These are phyloP conservation scores for Cataglyphis cursor DNA, from an alignment of 2,888 invertebrate species.

Conservation along the genomic window DNA sequence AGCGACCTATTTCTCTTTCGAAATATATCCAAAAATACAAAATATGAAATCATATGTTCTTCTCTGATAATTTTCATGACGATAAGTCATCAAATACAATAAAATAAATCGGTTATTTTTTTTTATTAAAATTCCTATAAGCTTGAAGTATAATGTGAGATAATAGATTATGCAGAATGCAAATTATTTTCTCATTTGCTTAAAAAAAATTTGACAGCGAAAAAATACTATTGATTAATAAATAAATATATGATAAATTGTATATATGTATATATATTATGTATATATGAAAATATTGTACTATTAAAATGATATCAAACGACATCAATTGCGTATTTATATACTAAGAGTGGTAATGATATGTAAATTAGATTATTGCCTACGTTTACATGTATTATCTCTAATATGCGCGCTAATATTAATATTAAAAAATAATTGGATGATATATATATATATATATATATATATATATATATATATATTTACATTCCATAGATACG, in stretches of 20 bases:
- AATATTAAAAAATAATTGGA: slow-evolving; percentile 61
- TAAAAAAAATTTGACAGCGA: not conserved
- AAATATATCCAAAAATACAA: slow-evolving; percentile 37
- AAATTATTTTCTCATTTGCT: not conserved
- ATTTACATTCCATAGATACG: slow-evolving; percentile 37
- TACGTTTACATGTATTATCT: slow-evolving; percentile 43
- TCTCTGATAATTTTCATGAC: slow-evolving; percentile 9
- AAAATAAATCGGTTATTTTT: not conserved
- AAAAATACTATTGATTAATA: slow-evolving; percentile 9
- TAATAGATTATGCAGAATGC: not conserved
- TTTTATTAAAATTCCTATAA: not conserved
- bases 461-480: slow-evolving; percentile 22
- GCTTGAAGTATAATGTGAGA: not conserved
- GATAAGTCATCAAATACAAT: not conserved
- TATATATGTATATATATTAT: not conserved
- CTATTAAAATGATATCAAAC: slow-evolving; percentile 33
- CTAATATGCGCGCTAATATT: not conserved
- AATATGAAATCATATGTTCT: slow-evolving; percentile 17
- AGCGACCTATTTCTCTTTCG: slow-evolving; percentile 59
- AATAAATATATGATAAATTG: slow-evolving; percentile 12
- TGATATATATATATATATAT: slow-evolving; percentile 25
- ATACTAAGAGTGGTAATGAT: slow-evolving; percentile 19
- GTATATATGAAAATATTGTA: slow-evolving; percentile 39
- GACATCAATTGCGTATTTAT: slow-evolving; percentile 31
- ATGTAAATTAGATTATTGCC: slow-evolving; percentile 40